phyloP scores from a whole-genome alignment of 2,888 invertebrate species.

The Syrphus vitripennis region DNA sequence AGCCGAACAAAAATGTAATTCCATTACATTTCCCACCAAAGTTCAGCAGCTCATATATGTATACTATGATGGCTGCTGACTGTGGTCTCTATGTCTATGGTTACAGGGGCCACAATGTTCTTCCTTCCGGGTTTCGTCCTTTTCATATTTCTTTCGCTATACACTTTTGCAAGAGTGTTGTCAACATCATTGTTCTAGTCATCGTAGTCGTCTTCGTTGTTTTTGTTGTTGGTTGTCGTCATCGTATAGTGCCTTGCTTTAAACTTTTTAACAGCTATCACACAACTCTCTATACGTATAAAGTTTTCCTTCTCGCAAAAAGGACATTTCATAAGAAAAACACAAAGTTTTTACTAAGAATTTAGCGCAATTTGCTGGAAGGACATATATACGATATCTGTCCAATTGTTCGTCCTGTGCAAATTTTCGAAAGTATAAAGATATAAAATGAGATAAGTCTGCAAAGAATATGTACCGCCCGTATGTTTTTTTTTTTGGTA shows the following conservation, averaged over 20 bases:
- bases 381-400: conserved; percentile 55
- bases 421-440: conserved; percentile 6
- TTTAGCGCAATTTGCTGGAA: conserved; percentile 63
- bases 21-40: conserved; percentile 58
- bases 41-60: conserved; percentile 24
- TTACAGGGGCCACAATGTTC: conserved; percentile 8
- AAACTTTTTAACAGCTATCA: conserved; percentile 46
- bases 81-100: not conserved
- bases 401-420: conserved; percentile 64
- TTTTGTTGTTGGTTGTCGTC: not conserved
- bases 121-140: not conserved
- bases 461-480: conserved; percentile 27
- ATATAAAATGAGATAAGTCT: not conserved
- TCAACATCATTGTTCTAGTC: conserved; percentile 18
- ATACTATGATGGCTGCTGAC: not conserved
- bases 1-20: conserved; percentile 66
- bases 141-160: not conserved
- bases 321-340: conserved; percentile 39
- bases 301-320: conserved; percentile 35
- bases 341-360: conserved; percentile 60
- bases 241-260: not conserved
- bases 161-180: conserved; percentile 3
- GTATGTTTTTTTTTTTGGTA: conserved; percentile 57
- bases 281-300: conserved; percentile 49
- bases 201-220: not conserved